These are phyloP conservation scores for Noctua comes DNA, from an alignment of 2,888 invertebrate species.

Conservation along the genomic window DNA sequence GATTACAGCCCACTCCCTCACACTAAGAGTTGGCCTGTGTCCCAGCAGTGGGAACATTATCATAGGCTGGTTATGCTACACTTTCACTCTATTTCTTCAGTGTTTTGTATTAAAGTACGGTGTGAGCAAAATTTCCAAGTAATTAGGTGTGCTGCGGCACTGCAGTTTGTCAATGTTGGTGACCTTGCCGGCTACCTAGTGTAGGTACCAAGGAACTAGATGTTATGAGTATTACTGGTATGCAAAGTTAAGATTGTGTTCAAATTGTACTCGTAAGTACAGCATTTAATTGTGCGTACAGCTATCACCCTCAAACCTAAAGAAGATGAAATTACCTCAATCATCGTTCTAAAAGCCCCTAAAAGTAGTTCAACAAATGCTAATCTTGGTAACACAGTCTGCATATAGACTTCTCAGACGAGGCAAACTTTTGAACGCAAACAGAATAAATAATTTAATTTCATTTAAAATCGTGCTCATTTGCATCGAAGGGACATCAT, in stretches of 20 bases:
- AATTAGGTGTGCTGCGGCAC: slow-evolving; percentile 43
- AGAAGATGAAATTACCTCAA: too few relatives aligned
- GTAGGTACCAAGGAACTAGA: background rate
- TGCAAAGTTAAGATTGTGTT: background rate
- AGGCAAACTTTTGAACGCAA: background rate
- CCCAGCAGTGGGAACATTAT: background rate
- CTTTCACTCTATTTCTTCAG: background rate
- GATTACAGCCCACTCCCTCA: background rate
- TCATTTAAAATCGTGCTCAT: background rate
- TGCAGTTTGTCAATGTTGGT: slow-evolving; percentile 58
- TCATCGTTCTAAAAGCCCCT: too few relatives aligned
- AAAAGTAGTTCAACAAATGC: too few relatives aligned
- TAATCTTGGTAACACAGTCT: too few relatives aligned
- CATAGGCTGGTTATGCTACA: background rate
- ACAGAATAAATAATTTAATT: background rate
- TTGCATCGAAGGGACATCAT: background rate
- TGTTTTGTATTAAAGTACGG: background rate
- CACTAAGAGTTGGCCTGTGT: background rate
- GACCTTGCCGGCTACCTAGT: slow-evolving; percentile 34
- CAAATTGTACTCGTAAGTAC: background rate
- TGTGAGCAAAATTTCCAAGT: slow-evolving; percentile 13
- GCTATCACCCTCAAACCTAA: too few relatives aligned
- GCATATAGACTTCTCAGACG: too few relatives aligned
- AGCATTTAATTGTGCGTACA: background rate
- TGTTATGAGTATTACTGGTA: background rate